Evolutionary conservation across 2,113 vertebrate genomes (phyloP).

Genomic region (Larimichthys polyactis): DNA sequence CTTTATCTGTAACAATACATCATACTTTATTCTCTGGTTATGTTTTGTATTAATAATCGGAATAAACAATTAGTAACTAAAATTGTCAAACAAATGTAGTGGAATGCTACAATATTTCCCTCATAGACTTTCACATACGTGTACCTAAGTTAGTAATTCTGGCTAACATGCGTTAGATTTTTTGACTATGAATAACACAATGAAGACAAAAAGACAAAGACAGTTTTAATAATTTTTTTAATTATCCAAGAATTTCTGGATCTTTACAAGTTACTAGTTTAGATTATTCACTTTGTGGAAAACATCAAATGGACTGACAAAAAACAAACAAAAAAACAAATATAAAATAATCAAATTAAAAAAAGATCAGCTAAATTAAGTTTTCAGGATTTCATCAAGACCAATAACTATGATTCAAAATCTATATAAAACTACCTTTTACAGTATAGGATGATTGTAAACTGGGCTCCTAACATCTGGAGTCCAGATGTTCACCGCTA

Average conservation of each 20-base stretch:
- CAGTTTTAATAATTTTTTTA: constrained; percentile 40
- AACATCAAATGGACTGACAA: constrained; percentile 16
- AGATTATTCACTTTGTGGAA: neutral
- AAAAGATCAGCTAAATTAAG: neutral
- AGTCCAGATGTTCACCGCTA: constrained; percentile 9
- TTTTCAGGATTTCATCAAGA: neutral
- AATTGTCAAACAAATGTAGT: neutral
- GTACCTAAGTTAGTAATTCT: neutral
- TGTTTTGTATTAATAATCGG: neutral
- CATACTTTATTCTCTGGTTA: neutral
- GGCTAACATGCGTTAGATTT: neutral
- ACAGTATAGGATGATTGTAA: neutral
- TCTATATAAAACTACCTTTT: neutral
- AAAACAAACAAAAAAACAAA: neutral
- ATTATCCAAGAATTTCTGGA: neutral
- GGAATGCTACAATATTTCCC: neutral
- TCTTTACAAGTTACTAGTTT: neutral
- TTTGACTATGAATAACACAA: neutral
- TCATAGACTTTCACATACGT: too few species aligned
- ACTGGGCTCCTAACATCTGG: neutral
- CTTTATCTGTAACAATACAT: neutral
- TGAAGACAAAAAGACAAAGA: neutral
- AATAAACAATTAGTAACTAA: neutral
- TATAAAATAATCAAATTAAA: neutral
- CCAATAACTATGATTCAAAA: constrained; percentile 6